Evolutionary conservation across 2,113 vertebrate species (phyloP).

Genomic region (Tetrao urogallus): DNA sequence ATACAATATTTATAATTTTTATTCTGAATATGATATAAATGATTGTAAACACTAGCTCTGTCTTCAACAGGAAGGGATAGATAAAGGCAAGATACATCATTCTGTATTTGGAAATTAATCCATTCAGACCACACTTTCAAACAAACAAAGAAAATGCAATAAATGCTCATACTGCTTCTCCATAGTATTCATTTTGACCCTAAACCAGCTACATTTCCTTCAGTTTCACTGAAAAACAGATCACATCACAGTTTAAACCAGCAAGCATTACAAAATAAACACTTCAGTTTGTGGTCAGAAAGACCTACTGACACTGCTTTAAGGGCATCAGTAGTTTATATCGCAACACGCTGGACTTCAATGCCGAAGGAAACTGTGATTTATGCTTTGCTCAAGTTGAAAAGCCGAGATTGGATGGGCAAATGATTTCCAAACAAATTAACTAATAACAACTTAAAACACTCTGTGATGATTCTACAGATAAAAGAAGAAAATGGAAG

Average conservation of each 20-base stretch:
- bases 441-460: slow-evolving; percentile 36
- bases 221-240: slow-evolving; percentile 2
- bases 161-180: background rate
- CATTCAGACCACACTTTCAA: background rate
- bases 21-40: background rate
- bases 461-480: slow-evolving; percentile 19
- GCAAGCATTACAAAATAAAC: background rate
- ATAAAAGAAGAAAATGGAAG: slow-evolving; percentile 38
- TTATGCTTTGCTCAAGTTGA: slow-evolving; percentile 1
- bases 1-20: background rate
- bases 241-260: background rate
- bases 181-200: background rate
- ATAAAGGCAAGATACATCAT: background rate
- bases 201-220: background rate
- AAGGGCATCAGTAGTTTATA: slow-evolving; percentile 28
- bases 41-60: background rate
- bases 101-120: background rate
- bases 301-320: background rate
- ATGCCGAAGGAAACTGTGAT: slow-evolving; percentile 12
- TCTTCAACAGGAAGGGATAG: background rate
- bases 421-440: slow-evolving; percentile 29
- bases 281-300: background rate
- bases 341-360: background rate
- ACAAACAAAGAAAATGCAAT: background rate
- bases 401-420: slow-evolving; percentile 9